phyloP scores from a whole-genome alignment of 2,888 invertebrate species.

The Platycnemis pennipes region DNA sequence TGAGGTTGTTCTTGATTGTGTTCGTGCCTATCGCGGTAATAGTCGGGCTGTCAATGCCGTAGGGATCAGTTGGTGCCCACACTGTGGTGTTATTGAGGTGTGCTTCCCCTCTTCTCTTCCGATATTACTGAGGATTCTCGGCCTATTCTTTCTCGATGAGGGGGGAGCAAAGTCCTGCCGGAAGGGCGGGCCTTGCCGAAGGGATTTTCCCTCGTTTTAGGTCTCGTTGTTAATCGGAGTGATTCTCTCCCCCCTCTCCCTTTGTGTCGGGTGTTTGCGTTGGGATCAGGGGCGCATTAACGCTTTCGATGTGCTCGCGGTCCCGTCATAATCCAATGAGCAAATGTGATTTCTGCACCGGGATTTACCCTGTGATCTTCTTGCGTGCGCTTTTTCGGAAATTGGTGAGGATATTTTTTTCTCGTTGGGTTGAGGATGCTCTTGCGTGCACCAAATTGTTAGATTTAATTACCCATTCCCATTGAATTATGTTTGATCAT shows the following conservation, averaged over 20 bases:
- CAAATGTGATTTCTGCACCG: background rate
- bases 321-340: background rate
- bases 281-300: background rate
- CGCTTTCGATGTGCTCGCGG: background rate
- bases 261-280: background rate
- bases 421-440: too few species aligned
- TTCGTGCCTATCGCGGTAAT: too few species aligned
- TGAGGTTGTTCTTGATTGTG: too few species aligned
- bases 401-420: too few species aligned
- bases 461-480: too few species aligned
- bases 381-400: background rate
- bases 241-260: background rate
- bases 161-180: background rate
- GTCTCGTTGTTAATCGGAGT: background rate
- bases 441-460: too few species aligned
- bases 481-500: too few species aligned
- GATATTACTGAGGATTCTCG: background rate
- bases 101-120: background rate
- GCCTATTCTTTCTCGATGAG: background rate
- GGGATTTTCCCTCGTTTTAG: background rate
- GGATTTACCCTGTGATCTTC: background rate
- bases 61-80: too few species aligned
- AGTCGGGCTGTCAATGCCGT: too few species aligned
- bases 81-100: background rate
- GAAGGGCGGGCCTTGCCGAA: background rate